Conservation (phyloP, 2,797 vertebrate genomes). For the Anguilla pacifica region DNA sequence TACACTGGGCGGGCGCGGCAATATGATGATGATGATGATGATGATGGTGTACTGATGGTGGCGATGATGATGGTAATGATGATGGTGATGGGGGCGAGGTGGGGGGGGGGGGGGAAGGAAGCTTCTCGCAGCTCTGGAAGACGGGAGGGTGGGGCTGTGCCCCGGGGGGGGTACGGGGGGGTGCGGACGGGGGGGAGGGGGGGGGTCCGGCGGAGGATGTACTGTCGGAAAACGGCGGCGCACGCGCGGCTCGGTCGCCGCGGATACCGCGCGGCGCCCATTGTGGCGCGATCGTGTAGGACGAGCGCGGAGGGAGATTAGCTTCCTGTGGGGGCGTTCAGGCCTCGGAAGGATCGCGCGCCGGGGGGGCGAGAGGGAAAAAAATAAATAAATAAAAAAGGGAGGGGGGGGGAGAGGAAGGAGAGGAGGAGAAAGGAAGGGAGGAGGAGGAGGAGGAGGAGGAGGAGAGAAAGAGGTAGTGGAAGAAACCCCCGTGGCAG, state of each 20-base stretch:
- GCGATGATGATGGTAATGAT: constrained; percentile 34
- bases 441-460: constrained; percentile 54
- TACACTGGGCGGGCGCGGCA: neutral
- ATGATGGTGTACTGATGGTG: constrained; percentile 30
- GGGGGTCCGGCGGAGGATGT: constrained; percentile 57
- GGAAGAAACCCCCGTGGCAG: constrained; percentile 71
- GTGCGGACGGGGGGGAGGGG: constrained; percentile 54
- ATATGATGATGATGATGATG: neutral
- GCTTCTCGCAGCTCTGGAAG: neutral
- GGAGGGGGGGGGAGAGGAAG: constrained; percentile 33
- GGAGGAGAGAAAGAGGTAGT: neutral
- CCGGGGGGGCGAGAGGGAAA: constrained; percentile 56
- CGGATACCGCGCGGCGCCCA: constrained; percentile 40
- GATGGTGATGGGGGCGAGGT: neutral
- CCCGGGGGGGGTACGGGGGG: constrained; percentile 45
- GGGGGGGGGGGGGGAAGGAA: neutral
- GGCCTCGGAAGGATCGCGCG: constrained; percentile 77
- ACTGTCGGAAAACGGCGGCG: neutral
- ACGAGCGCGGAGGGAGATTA: constrained; percentile 75
- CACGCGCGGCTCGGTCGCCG: neutral
- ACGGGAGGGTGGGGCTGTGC: constrained; percentile 33
- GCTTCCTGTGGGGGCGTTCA: constrained; percentile 80
- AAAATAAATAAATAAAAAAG: neutral
- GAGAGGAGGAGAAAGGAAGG: constrained; percentile 40
- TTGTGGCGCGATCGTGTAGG: constrained; percentile 80